These are phyloP conservation scores for Harpalus rufipes DNA, from an alignment of 2,888 invertebrate genomes.

Conservation along the genomic window DNA sequence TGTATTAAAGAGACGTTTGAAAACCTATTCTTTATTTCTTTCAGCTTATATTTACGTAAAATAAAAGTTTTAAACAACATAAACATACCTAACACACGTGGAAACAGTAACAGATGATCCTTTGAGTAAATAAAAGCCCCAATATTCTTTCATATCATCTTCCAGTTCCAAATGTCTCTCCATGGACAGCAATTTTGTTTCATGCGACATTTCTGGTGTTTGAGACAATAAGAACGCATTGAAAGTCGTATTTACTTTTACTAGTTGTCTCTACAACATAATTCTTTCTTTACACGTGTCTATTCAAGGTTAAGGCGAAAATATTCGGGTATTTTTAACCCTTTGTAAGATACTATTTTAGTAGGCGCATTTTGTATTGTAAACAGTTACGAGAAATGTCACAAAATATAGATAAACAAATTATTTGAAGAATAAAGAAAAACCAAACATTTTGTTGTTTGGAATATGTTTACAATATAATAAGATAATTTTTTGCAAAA, in stretches of 20 bases:
- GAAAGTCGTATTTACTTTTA: conserved; percentile 86
- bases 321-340: conserved; percentile 53
- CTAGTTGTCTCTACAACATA: conserved; percentile 81
- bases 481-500: too few species aligned
- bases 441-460: too few species aligned
- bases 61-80: too few species aligned
- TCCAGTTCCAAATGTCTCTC: conserved; percentile 84
- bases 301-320: conserved; percentile 27
- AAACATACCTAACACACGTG: conserved; percentile 84
- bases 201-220: conserved; percentile 80
- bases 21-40: too few species aligned
- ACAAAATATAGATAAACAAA: too few species aligned
- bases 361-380: not conserved
- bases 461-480: too few species aligned
- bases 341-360: conserved; percentile 7
- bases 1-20: too few species aligned
- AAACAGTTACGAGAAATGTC: not conserved
- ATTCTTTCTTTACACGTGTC: conserved; percentile 52
- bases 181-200: conserved; percentile 83
- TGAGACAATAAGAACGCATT: conserved; percentile 86
- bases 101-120: conserved; percentile 88
- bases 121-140: conserved; percentile 88
- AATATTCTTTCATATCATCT: conserved; percentile 90
- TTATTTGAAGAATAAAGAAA: too few species aligned
- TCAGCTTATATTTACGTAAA: too few species aligned